Evolutionary conservation across 2,797 vertebrate species (phyloP).

Genomic region (Hippocampus kuda): DNA sequence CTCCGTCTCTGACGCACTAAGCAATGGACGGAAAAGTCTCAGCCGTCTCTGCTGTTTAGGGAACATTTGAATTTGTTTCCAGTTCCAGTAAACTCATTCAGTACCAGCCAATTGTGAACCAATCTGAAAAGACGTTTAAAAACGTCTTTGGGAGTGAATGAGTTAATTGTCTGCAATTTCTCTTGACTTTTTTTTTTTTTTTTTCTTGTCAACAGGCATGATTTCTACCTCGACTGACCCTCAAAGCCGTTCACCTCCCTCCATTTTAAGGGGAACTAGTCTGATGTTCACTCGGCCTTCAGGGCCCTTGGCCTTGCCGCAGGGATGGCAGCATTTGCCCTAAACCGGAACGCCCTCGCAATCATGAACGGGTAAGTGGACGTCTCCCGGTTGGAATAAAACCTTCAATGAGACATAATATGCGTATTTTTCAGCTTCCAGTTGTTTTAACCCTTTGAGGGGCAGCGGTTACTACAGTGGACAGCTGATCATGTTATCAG

Average conservation of each 20-base stretch:
- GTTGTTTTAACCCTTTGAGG: too few relatives aligned
- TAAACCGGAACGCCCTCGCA: conserved; percentile 52
- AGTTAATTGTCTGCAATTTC: neutral
- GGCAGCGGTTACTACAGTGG: too few relatives aligned
- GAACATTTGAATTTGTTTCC: neutral
- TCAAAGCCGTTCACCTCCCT: conserved; percentile 30
- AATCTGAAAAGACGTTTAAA: too few relatives aligned
- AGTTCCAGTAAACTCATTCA: too few relatives aligned
- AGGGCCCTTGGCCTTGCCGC: conserved; percentile 53
- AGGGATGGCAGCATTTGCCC: conserved; percentile 63
- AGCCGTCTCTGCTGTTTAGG: neutral
- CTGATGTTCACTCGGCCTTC: conserved; percentile 56
- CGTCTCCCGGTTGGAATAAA: neutral
- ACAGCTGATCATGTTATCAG: too few relatives aligned
- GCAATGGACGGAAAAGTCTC: conserved; percentile 12
- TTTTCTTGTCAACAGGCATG: neutral
- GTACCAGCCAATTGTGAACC: neutral
- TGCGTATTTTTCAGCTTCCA: too few relatives aligned
- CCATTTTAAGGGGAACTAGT: conserved; percentile 36
- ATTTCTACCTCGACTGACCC: conserved; percentile 8
- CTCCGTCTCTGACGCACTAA: conserved; percentile 22
- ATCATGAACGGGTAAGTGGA: conserved; percentile 57
- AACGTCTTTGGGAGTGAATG: too few relatives aligned
- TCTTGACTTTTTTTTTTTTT: neutral
- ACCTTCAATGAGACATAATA: too few relatives aligned